These are phyloP conservation scores for Aix galericulata DNA, from an alignment of 2,113 vertebrate genomes.

Conservation along the genomic window DNA sequence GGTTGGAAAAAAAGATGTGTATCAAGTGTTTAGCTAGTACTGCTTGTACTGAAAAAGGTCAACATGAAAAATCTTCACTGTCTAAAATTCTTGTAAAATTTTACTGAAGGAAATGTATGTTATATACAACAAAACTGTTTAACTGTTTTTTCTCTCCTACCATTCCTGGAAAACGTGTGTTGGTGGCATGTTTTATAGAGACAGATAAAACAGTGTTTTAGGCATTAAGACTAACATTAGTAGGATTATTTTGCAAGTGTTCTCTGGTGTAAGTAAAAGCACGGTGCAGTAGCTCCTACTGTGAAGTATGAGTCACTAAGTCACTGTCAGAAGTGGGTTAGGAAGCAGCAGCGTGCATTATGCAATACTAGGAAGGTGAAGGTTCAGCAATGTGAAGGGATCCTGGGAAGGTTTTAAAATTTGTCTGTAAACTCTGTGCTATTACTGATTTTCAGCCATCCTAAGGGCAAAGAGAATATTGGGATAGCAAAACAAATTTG, in stretches of 20 bases:
- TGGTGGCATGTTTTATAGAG: background rate
- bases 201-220: background rate
- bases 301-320: background rate
- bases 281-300: no score
- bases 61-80: background rate
- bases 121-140: rapidly evolving
- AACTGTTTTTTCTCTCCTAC: rapidly evolving
- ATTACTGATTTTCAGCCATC: background rate
- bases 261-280: background rate
- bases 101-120: background rate
- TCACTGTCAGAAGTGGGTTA: background rate
- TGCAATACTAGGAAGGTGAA: background rate
- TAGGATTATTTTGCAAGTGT: background rate
- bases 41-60: background rate
- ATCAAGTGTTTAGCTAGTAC: background rate
- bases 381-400: background rate
- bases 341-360: background rate
- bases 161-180: background rate
- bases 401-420: background rate
- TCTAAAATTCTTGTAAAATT: background rate
- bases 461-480: background rate
- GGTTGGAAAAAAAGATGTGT: background rate
- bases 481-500: background rate
- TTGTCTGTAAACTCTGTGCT: background rate
- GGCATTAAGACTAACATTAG: background rate